Conservation (phyloP, 2,113 vertebrate genomes). For the Esox niger region DNA sequence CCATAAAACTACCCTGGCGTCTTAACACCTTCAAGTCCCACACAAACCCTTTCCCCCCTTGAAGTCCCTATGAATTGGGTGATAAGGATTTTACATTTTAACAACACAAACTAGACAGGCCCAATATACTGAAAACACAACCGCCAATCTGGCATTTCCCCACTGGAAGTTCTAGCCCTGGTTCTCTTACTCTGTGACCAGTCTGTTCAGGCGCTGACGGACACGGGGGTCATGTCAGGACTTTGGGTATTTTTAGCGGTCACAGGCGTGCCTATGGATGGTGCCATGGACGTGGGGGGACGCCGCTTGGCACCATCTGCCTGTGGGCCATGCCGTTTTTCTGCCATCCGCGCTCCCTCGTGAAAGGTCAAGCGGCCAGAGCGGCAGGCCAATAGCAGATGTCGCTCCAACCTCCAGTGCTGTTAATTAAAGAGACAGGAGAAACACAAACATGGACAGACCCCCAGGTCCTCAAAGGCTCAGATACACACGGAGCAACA, state of each 20-base stretch:
- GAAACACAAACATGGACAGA: conserved; percentile 38
- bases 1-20: too few relatives aligned
- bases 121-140: too few relatives aligned
- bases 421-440: conserved; percentile 67
- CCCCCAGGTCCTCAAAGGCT: conserved; percentile 16
- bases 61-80: too few relatives aligned
- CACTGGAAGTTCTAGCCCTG: not conserved
- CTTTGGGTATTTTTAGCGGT: conserved; percentile 63
- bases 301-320: conserved; percentile 67
- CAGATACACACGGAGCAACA: not conserved
- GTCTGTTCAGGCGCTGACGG: conserved; percentile 51
- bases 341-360: conserved; percentile 31
- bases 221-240: conserved; percentile 55
- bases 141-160: too few relatives aligned
- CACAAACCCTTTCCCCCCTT: too few relatives aligned
- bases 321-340: conserved; percentile 53
- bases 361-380: conserved; percentile 55
- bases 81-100: too few relatives aligned
- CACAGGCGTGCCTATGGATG: conserved; percentile 52
- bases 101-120: too few relatives aligned
- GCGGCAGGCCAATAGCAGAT: conserved; percentile 65
- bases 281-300: conserved; percentile 25
- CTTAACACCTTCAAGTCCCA: too few relatives aligned
- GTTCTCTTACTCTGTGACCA: conserved; percentile 48
- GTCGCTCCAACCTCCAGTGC: conserved; percentile 64